Conservation (phyloP, 2,888 invertebrate genomes). For the Reticulitermes lucifugus region DNA sequence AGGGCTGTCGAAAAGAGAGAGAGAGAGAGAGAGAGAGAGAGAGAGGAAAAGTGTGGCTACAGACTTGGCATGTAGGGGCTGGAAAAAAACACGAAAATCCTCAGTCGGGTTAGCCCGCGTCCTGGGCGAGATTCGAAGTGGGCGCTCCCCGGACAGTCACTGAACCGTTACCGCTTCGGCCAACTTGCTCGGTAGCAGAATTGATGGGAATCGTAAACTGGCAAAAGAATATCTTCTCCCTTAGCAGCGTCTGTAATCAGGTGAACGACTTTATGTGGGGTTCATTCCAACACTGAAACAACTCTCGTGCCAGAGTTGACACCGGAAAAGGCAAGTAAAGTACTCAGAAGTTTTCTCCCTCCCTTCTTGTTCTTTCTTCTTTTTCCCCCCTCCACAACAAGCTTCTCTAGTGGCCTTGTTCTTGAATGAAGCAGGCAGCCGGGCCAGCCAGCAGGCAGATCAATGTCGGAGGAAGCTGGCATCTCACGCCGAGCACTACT, state of each 20-base stretch:
- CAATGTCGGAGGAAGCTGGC: conserved; percentile 42
- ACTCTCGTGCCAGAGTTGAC: conserved; percentile 47
- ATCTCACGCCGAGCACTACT: background rate
- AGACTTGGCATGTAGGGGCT: no score
- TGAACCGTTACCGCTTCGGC: no score
- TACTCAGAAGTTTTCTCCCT: conserved; percentile 21
- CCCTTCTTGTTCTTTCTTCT: background rate
- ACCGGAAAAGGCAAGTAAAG: conserved; percentile 39
- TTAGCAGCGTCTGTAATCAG: background rate
- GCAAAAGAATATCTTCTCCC: no score
- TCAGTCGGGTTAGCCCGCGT: no score
- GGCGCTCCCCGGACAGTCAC: no score
- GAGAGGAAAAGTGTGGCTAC: no score
- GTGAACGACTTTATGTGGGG: conserved; percentile 13
- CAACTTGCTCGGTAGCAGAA: no score
- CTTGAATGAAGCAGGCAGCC: conserved; percentile 46
- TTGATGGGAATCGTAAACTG: no score
- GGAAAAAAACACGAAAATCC: no score
- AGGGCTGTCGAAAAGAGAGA: no score
- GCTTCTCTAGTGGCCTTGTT: conserved; percentile 41
- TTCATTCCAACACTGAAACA: conserved; percentile 28
- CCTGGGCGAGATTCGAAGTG: no score
- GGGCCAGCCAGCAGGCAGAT: conserved; percentile 35
- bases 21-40: no score
- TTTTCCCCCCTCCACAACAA: background rate